Conservation (phyloP, 2,888 invertebrate species). For the Eristalinus sepulchralis region DNA sequence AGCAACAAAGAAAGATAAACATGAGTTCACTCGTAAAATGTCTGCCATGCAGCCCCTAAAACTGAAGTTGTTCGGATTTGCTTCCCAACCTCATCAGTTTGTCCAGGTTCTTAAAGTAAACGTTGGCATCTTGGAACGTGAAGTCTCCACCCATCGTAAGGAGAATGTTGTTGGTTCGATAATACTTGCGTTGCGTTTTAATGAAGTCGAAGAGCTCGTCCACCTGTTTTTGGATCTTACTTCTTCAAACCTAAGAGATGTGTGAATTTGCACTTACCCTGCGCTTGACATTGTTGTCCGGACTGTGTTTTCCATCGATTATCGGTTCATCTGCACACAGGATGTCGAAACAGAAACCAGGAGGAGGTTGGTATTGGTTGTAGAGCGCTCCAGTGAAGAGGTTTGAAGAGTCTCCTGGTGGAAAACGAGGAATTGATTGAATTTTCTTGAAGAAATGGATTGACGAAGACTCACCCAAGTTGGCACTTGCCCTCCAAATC, state of each 20-base stretch:
- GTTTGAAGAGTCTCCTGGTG: constrained; percentile 83
- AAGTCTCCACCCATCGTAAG: constrained; percentile 97
- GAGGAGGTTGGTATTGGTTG: constrained; percentile 92
- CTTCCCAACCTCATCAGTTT: constrained; percentile 85
- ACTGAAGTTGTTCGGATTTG: neutral
- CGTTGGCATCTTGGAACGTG: constrained; percentile 90
- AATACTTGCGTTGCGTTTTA: constrained; percentile 83
- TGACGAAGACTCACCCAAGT: constrained; percentile 82
- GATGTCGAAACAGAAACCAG: constrained; percentile 96
- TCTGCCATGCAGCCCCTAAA: constrained; percentile 50
- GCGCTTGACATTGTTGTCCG: constrained; percentile 90
- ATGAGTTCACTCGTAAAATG: neutral
- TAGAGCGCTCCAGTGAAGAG: constrained; percentile 92
- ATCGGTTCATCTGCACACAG: constrained; percentile 92
- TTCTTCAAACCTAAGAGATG: neutral
- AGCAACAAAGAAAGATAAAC: constrained; percentile 42
- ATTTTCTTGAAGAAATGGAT: neutral
- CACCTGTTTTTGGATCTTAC: constrained; percentile 77
- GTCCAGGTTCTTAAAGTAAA: constrained; percentile 92
- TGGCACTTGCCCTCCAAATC: constrained; percentile 90
- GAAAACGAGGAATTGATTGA: neutral
- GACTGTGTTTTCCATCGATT: constrained; percentile 89
- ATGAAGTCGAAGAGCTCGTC: constrained; percentile 83
- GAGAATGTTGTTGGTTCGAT: constrained; percentile 88
- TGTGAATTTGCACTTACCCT: constrained; percentile 84